Evolutionary conservation across 2,797 vertebrate genomes (phyloP).

Genomic region (Chaenodraco wilsoni): DNA sequence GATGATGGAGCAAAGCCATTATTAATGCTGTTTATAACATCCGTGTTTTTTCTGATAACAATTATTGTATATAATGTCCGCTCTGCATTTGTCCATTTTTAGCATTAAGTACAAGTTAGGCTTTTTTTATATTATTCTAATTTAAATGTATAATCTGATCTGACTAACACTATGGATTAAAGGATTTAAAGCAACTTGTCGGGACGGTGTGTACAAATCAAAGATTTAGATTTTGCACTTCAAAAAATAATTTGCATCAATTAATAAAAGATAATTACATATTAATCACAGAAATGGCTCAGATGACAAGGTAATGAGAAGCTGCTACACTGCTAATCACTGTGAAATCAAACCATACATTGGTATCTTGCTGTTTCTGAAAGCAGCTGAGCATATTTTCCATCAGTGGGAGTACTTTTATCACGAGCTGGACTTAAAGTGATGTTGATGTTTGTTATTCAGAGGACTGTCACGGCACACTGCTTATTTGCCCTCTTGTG

Average conservation of each 20-base stretch:
- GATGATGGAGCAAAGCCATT: constrained; percentile 25
- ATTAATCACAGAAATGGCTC: constrained; percentile 66
- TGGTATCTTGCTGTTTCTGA: constrained; percentile 37
- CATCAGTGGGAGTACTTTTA: neutral
- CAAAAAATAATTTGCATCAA: constrained; percentile 64
- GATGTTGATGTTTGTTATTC: neutral
- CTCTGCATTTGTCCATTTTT: neutral
- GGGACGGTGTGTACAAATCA: constrained; percentile 25
- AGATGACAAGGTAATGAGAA: constrained; percentile 66
- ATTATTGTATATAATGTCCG: neutral
- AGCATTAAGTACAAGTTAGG: neutral
- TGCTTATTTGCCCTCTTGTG: constrained; percentile 84
- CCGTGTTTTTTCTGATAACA: constrained; percentile 3
- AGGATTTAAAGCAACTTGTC: constrained; percentile 18
- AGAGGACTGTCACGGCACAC: constrained; percentile 18
- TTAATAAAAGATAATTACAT: constrained; percentile 60
- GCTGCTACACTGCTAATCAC: constrained; percentile 61
- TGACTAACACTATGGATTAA: neutral
- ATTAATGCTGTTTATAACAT: constrained; percentile 27
- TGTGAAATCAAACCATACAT: constrained; percentile 70
- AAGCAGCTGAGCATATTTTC: constrained; percentile 23
- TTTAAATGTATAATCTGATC: constrained; percentile 7
- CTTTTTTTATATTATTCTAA: constrained; percentile 1
- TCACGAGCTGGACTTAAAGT: neutral
- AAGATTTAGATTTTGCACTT: constrained; percentile 34